Evolutionary conservation across 2,113 vertebrate species (phyloP).

Genomic region (Phyllostomus discolor): DNA sequence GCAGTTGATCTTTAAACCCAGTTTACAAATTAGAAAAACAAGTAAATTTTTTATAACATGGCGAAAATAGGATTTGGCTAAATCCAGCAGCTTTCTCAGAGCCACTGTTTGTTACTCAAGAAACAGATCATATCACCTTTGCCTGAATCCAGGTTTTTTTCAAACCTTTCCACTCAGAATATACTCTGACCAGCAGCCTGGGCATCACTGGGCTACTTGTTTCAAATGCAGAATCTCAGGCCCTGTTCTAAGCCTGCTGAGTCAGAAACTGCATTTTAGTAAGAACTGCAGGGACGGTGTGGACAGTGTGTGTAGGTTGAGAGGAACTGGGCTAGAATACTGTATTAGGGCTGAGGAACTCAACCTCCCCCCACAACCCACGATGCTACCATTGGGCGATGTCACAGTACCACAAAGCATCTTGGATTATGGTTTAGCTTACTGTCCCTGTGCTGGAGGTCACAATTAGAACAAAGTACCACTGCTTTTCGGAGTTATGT

Average conservation of each 20-base stretch:
- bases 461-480: background rate
- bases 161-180: background rate
- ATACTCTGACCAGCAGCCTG: background rate
- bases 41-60: conserved; percentile 70
- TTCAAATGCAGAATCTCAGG: background rate
- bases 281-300: background rate
- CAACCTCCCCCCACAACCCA: rapidly evolving
- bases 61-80: background rate
- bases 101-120: background rate
- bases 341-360: background rate
- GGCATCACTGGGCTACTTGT: background rate
- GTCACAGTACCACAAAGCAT: background rate
- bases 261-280: background rate
- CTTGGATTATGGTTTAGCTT: background rate
- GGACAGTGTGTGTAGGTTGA: background rate
- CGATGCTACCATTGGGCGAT: background rate
- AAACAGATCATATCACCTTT: background rate
- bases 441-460: background rate
- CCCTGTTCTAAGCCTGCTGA: background rate
- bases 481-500: background rate
- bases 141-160: background rate
- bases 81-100: background rate
- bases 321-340: background rate
- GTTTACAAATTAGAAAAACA: conserved; percentile 77
- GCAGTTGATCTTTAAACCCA: conserved; percentile 68